phyloP scores from a whole-genome alignment of 2,888 invertebrate species.

The Timema cristinae region DNA sequence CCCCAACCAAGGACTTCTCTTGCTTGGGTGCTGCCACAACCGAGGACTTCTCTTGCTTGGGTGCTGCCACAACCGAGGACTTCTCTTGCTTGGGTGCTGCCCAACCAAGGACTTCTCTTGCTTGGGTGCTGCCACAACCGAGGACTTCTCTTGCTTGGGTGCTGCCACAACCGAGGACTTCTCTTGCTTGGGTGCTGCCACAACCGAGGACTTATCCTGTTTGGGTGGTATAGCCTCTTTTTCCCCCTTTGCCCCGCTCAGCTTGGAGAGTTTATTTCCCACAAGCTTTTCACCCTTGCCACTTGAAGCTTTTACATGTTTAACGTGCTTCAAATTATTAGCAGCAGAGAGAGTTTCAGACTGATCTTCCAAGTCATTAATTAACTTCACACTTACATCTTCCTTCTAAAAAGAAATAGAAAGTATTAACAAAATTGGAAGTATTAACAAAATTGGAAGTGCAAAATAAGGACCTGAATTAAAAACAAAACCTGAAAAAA shows the following conservation, averaged over 20 bases:
- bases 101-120: no score
- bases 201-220: no score
- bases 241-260: slow-evolving; percentile 10
- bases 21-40: no score
- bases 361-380: slow-evolving; percentile 5
- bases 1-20: no score
- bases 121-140: no score
- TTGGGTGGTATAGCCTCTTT: not conserved
- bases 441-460: not conserved
- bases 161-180: no score
- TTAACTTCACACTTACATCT: slow-evolving; percentile 18
- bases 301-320: not conserved
- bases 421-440: not conserved
- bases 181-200: no score
- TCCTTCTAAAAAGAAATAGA: slow-evolving; percentile 21
- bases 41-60: no score
- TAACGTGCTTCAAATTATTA: slow-evolving; percentile 1
- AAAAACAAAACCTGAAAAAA: not conserved
- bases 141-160: no score
- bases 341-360: not conserved
- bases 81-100: no score
- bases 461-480: not conserved
- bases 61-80: no score
- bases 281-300: slow-evolving; percentile 23
- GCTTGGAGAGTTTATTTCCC: not conserved